Percentiles rank a stretch among this genome's conserved stretches.
These are phyloP conservation scores for Philonicus albiceps DNA, from an alignment of 2,888 invertebrate species.

Conservation along the genomic window DNA sequence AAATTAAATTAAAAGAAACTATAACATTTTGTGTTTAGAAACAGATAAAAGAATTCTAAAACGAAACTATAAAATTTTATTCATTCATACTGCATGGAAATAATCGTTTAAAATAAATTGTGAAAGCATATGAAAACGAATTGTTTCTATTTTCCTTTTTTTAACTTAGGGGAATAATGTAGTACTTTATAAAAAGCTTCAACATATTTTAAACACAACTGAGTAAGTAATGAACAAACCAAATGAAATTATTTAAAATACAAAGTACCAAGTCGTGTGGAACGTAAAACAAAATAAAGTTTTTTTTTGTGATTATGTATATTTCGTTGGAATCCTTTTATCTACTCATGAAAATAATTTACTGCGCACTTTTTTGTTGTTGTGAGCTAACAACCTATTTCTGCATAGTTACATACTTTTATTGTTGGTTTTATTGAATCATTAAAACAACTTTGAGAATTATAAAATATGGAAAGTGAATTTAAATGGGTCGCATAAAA, in stretches of 20 bases:
- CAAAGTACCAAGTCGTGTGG: slow-evolving; percentile 41
- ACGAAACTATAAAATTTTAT: slow-evolving; percentile 41
- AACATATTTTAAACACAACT: slow-evolving; percentile 43
- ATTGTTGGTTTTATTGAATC: background rate
- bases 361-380: slow-evolving; percentile 60
- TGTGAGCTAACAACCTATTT: slow-evolving; percentile 50
- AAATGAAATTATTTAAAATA: slow-evolving; percentile 38
- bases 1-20: slow-evolving; percentile 50
- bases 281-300: slow-evolving; percentile 34
- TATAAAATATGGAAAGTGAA: background rate
- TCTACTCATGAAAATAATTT: background rate
- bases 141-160: background rate
- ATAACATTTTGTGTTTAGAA: slow-evolving; percentile 54
- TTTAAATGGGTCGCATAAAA: background rate
- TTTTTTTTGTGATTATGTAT: background rate
- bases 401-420: background rate
- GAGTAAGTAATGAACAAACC: background rate
- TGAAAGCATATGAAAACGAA: background rate
- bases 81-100: slow-evolving; percentile 44
- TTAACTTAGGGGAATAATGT: background rate
- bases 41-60: background rate
- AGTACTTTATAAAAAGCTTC: slow-evolving; percentile 42
- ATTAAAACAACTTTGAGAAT: background rate
- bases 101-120: slow-evolving; percentile 3
- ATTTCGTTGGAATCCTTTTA: background rate